Base-by-base conservation (phyloP, 2,888 invertebrate genomes). In the Cryptosula pallasiana region DNA sequence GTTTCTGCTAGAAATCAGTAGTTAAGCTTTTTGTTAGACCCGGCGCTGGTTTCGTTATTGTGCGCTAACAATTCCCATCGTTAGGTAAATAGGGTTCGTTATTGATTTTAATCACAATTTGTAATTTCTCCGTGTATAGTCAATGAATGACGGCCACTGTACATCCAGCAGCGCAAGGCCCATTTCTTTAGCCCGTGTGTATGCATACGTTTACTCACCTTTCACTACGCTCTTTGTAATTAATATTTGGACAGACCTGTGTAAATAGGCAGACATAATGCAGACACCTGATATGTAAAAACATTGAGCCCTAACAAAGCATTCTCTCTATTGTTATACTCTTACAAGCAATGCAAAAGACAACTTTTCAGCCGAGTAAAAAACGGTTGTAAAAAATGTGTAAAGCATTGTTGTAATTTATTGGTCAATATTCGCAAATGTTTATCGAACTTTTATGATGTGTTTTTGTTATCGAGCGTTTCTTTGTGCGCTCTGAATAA, bases 21-120 rank as follows among this genome's bases (percentile, higher is more conserved):
- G n/a, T n/a, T n/a, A n/a, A n/a, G n/a, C n/a, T n/a, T n/a, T n/a
- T n/a, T n/a, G n/a, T n/a, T n/a, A n/a, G n/a, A n/a, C n/a, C n/a
- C n/a, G n/a, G n/a, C n/a, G n/a, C n/a, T n/a, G n/a, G n/a, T n/a
- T n/a, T n/a, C n/a, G n/a, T n/a, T n/a, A n/a, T n/a, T 20, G 45
- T 45, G 45, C 5, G 45, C 45, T 45, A 45, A 63, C 3, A 63
- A 9, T 34, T 63, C n/a, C 25, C n/a, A 25, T 34, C 16, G 63
- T 63, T 63, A 5, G 20, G 63, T 29, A 34, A 63, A 63, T 9
- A 5, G 32, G 32, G 27, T 13, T 29, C 25, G 13, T 32, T 25
- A 63, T 63, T 63, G 63, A 63, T 63, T 63, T 32, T 63, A 55
- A 55, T 55, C 55, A 23, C 23, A 63, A 63, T 63, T 63, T 20